Evolutionary conservation across 2,113 vertebrate genomes (phyloP).

Genomic region (Herpetotheres cachinnans): DNA sequence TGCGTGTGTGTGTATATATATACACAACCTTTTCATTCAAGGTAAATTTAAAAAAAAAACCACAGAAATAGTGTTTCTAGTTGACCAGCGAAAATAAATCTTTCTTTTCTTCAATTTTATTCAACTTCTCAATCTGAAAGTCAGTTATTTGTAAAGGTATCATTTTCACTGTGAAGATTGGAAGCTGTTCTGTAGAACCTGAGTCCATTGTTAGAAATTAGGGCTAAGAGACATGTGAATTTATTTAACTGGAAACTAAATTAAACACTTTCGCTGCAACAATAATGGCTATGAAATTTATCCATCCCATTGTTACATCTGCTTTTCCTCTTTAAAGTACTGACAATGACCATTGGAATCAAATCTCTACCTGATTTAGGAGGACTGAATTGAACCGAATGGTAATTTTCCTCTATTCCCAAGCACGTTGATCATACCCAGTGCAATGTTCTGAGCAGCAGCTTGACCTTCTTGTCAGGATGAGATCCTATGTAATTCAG

Average conservation of each 20-base stretch:
- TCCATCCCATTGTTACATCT: neutral
- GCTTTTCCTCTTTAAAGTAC: neutral
- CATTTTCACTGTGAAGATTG: neutral
- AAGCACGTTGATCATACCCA: neutral
- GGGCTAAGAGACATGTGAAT: neutral
- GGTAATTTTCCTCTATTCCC: neutral
- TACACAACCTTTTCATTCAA: neutral
- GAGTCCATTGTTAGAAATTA: neutral
- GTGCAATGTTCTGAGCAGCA: neutral
- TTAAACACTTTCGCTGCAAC: neutral
- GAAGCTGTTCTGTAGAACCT: neutral
- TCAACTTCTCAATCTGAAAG: neutral
- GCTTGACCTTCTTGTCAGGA: neutral
- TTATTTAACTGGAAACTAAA: neutral
- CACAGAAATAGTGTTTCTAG: neutral
- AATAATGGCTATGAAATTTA: neutral
- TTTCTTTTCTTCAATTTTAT: neutral
- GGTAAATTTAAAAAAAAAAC: neutral
- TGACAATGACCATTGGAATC: neutral
- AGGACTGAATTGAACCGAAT: neutral
- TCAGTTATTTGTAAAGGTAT: neutral
- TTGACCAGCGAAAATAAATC: neutral
- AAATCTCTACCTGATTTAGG: neutral
- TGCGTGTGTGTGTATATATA: neutral
- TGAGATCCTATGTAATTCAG: neutral